A percentile compares a stretch with the other conserved stretches of the same genome.
phyloP scores from a whole-genome alignment of 2,888 invertebrate species.

The Tiliacea citrago region DNA sequence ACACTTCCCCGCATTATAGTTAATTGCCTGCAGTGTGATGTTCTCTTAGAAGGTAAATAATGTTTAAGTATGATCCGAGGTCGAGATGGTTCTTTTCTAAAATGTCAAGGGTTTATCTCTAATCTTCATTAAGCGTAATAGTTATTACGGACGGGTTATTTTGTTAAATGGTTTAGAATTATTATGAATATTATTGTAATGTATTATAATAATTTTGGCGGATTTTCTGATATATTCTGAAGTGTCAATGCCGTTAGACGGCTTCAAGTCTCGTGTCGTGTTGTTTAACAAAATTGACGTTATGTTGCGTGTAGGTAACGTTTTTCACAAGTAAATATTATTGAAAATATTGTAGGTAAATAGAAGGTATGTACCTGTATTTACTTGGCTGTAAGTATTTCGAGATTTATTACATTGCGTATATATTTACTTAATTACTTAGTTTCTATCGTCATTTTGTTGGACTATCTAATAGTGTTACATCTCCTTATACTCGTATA shows the following conservation, averaged over 20 bases:
- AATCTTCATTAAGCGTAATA: conserved; percentile 72
- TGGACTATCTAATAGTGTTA: background rate
- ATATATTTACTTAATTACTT: conserved; percentile 10
- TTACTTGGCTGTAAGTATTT: conserved; percentile 18
- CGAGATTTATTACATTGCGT: background rate
- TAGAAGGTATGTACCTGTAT: conserved; percentile 1
- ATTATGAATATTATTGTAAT: conserved; percentile 19
- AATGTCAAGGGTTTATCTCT: conserved; percentile 86
- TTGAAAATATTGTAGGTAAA: conserved; percentile 29
- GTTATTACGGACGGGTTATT: conserved; percentile 58
- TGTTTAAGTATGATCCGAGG: conserved; percentile 79
- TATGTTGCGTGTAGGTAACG: conserved; percentile 50
- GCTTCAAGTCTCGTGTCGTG: conserved; percentile 26
- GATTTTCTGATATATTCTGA: conserved; percentile 44
- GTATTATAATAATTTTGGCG: conserved; percentile 41
- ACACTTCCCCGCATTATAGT: conserved; percentile 70
- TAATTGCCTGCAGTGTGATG: conserved; percentile 79
- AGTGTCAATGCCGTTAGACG: conserved; percentile 46
- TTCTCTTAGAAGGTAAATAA: conserved; percentile 81
- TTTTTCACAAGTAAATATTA: conserved; percentile 55
- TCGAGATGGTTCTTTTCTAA: conserved; percentile 77
- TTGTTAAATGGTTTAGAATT: conserved; percentile 57
- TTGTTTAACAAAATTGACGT: conserved; percentile 30
- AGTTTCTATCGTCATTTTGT: background rate
- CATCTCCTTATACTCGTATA: background rate